These are phyloP conservation scores for Rhea americana DNA, from an alignment of 2,113 vertebrate species.

Conservation along the genomic window DNA sequence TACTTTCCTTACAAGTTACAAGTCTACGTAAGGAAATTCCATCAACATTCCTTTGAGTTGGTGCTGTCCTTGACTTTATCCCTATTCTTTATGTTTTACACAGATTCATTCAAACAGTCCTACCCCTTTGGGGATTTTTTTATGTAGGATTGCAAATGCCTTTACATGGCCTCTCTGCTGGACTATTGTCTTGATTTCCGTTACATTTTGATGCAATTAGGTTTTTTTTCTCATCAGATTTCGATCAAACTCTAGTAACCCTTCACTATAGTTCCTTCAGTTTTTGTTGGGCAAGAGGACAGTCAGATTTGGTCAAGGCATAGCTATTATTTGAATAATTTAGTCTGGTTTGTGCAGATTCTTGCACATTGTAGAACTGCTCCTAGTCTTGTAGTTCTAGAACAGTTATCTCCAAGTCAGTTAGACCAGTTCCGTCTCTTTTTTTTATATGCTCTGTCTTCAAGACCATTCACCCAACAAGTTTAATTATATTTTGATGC, in stretches of 20 bases:
- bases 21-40: neutral
- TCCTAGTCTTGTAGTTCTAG: neutral
- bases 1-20: neutral
- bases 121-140: neutral
- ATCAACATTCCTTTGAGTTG: neutral
- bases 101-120: neutral
- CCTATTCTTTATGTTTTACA: neutral
- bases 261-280: neutral
- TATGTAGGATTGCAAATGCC: neutral
- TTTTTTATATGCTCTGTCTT: neutral
- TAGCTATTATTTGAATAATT: neutral
- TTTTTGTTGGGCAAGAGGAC: neutral
- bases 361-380: neutral
- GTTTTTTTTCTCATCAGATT: neutral
- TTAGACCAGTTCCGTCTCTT: neutral
- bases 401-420: neutral
- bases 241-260: neutral
- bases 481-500: neutral
- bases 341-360: neutral
- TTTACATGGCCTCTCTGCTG: neutral
- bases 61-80: constrained; percentile 30
- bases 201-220: neutral
- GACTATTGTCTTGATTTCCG: constrained; percentile 18
- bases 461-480: neutral
- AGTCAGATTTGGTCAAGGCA: neutral